Evolutionary conservation across 2,888 invertebrate species (phyloP), one percentile per base, ranked within the genome.

Genomic region (Troides oblongomaculatus): DNA sequence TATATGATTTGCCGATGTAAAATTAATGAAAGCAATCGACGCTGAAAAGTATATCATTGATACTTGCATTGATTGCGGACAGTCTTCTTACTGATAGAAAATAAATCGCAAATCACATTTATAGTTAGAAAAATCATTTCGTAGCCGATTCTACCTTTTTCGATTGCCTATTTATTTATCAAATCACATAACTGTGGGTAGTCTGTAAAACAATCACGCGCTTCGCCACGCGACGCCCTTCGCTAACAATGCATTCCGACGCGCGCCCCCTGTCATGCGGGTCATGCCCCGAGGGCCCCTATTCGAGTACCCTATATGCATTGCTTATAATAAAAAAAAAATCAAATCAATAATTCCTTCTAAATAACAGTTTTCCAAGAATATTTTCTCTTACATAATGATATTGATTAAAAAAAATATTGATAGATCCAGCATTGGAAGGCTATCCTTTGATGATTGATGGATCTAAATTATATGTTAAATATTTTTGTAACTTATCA

Each of bases 221-320:
- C 68, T 46, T 71, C 73, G 73, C 76, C 77, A 77, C 69, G 75
- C 73, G 73, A 58, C 53, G 74, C 70, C 72, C 75, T 74, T 73
- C 73, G 72, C 73, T 69, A 71, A 73, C 75, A 75, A 74, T 74
- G 76, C 76, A 79, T 79, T 76, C 77, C 77, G 66, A 74, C 72
- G 65, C 67, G 46, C 23, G 66, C 50, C 64, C 68, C 46, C 23
- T 62, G 66, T 36, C 66, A 70, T 70, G 70, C 70, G 70, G 70
- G 70, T 62, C 66, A 39, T 36, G 36, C 30, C 50, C 50, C 58
- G 36, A 6, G 66, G 25, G 60, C 56, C 66, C 66, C 43, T n/a
- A 39, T 66, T 66, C 25, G 46, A 53, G 46, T 23, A 60, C 57
- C 65, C 46, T 39, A 50, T 3, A 61, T 39, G 21, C 56, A 62